Base-by-base conservation (phyloP, 2,113 vertebrate species). In the Paramormyrops kingsleyae region DNA sequence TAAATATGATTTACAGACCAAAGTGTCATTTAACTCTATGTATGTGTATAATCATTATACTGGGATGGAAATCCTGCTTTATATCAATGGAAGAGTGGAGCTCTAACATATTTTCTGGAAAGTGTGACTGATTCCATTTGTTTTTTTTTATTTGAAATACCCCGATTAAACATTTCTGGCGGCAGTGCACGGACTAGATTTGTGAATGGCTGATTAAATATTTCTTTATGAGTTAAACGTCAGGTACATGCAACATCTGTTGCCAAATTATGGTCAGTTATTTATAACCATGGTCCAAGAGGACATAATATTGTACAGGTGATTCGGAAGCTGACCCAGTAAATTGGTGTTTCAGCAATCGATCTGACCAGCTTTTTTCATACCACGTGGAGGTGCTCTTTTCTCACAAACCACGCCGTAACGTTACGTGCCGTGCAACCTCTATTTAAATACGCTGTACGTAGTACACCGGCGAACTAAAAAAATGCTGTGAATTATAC, bases 331-430 rank as follows among this genome's bases (percentile, higher is more conserved):
- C 35, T n/a, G 5, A 77, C 15, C 4, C 70, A 17, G 70, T 42
- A 80, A 19, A 19, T 80, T 35, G 15, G 15, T 13, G 35, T 80
- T 17, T 80, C n/a, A 19, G 74, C 31, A 2, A 39, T 80, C 24
- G n/a, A 44, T 42, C 21, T 19, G 17, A 47, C 19, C 19, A 9
- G 17, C 21, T 8, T 44, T 9, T 84, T 47, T n/a, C 7, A 4
- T 62, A 27, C 89, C 89, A 84, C 77, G 21, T 19, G 52, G 89
- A 85, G 89, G 89, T 19, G 89, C 89, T 89, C 35, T 89, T 85
- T 85, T 44, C 53, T 52, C 35, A 35, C 15, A 83, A 39, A 62
- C 31, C 31, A 35, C 49, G 27, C 27, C 12, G 7, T 52, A 31
- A 31, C 10, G 21, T n/a, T 27, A 87, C 46, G 31, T 53, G n/a